Evolutionary conservation across 2,797 vertebrate species (phyloP).

Genomic region (Spea hammondii): DNA sequence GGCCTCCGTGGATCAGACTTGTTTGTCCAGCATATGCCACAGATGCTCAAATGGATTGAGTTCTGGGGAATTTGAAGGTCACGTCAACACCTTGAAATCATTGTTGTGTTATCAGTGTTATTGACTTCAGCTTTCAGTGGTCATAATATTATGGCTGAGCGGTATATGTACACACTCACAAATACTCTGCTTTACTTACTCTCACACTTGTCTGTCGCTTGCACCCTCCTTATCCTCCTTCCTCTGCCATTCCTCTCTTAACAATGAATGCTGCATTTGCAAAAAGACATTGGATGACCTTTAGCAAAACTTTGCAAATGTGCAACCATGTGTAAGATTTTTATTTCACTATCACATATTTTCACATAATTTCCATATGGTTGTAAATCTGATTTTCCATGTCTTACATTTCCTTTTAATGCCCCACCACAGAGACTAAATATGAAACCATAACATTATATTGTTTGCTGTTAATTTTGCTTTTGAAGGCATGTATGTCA

Average conservation of each 20-base stretch:
- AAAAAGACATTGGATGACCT: constrained; percentile 44
- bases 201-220: not conserved
- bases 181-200: not conserved
- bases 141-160: too few species aligned
- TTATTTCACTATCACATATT: constrained; percentile 39
- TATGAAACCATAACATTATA: constrained; percentile 24
- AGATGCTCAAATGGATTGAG: too few species aligned
- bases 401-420: constrained; percentile 36
- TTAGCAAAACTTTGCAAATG: constrained; percentile 48
- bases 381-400: constrained; percentile 42
- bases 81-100: too few species aligned
- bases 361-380: constrained; percentile 47
- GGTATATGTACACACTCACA: too few species aligned
- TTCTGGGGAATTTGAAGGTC: too few species aligned
- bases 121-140: too few species aligned
- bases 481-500: constrained; percentile 35
- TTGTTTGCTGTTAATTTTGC: constrained; percentile 35
- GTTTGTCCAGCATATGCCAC: too few species aligned
- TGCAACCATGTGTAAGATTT: constrained; percentile 48
- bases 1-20: too few species aligned
- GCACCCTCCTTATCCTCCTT: not conserved
- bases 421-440: constrained; percentile 22
- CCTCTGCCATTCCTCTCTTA: constrained; percentile 6
- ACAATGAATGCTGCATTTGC: constrained; percentile 11
- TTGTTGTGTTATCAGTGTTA: too few species aligned